phyloP scores from a whole-genome alignment of 2,113 vertebrate genomes.

The Halichoeres trimaculatus region DNA sequence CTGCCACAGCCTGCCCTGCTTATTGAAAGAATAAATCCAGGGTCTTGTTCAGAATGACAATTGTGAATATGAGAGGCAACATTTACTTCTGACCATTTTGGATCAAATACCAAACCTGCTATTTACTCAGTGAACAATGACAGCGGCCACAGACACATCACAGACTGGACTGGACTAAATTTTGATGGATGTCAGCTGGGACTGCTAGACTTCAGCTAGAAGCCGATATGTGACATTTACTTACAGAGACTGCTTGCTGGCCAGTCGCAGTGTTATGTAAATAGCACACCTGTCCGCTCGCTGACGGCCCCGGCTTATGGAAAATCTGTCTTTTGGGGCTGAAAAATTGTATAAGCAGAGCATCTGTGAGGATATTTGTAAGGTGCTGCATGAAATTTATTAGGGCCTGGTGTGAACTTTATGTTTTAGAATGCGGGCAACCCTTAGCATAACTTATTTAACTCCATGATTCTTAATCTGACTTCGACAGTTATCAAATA shows the following conservation, averaged over 20 bases:
- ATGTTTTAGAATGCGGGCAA: neutral
- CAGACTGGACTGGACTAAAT: constrained; percentile 57
- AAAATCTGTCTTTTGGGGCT: constrained; percentile 64
- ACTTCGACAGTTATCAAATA: too few species aligned
- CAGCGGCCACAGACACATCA: constrained; percentile 59
- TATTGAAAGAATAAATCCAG: constrained; percentile 6
- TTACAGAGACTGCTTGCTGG: constrained; percentile 66
- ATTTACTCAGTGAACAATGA: constrained; percentile 68
- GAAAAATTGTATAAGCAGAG: constrained; percentile 58
- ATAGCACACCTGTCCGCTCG: constrained; percentile 80
- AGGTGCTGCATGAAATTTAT: neutral
- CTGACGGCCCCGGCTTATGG: constrained; percentile 65
- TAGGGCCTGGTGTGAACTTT: neutral
- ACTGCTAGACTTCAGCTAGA: constrained; percentile 67
- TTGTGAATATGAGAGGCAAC: constrained; percentile 56
- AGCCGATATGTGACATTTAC: constrained; percentile 82
- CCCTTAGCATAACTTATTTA: neutral
- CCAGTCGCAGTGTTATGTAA: constrained; percentile 79
- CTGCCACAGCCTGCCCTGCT: neutral
- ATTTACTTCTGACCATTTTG: constrained; percentile 64
- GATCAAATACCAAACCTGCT: constrained; percentile 69
- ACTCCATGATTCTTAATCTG: too few species aligned
- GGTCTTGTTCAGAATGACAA: constrained; percentile 40
- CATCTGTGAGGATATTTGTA: constrained; percentile 53
- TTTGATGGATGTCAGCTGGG: constrained; percentile 79